Percentiles rank a stretch among this genome's conserved stretches.
Evolutionary conservation across 1,140 invertebrate genomes (phyloP).

Genomic region (Physella acuta): DNA sequence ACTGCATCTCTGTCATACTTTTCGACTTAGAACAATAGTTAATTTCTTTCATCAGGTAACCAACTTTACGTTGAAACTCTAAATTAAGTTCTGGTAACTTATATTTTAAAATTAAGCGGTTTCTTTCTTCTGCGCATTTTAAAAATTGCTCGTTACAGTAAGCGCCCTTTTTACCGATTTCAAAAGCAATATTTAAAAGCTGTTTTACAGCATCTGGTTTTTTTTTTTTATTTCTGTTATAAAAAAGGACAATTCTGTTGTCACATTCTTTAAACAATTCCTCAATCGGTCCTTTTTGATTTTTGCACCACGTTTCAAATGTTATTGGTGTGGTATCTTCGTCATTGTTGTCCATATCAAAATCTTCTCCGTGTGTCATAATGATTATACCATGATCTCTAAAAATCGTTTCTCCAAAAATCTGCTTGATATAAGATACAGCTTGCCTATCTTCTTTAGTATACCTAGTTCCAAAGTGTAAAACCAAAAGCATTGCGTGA

Average conservation of each 20-base stretch:
- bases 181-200: no score
- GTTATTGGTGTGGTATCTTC: not conserved
- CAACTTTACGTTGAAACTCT: no score
- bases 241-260: no score
- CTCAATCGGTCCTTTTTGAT: not conserved
- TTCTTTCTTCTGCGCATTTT: no score
- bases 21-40: no score
- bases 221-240: not conserved
- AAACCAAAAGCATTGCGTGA: not conserved
- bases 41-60: no score
- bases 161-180: no score
- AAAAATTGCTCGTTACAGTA: no score
- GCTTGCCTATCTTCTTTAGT: constrained; percentile 6
- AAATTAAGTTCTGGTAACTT: no score
- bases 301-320: constrained; percentile 2
- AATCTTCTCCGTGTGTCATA: constrained; percentile 11
- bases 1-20: no score
- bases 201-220: not conserved
- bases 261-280: not conserved
- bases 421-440: not conserved
- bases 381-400: constrained; percentile 6
- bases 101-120: no score
- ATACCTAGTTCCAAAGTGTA: not conserved
- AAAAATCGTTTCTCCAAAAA: constrained; percentile 2
- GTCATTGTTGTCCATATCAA: constrained; percentile 3